Conservation (phyloP, 2,888 invertebrate species). For the Dasypolia templi region DNA sequence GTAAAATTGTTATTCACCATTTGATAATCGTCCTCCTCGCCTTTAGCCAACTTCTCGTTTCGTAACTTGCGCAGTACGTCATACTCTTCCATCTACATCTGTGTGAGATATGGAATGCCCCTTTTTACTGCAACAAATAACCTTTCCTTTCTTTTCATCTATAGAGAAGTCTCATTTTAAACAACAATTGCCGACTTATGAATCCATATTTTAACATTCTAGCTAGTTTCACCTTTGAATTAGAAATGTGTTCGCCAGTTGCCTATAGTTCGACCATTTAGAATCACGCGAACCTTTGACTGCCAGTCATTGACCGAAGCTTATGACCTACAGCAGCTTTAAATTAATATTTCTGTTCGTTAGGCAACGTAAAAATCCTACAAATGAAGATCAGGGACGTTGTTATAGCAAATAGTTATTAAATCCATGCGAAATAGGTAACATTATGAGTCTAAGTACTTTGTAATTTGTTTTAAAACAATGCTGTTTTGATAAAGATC, state of each 20-base stretch:
- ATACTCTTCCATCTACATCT: neutral
- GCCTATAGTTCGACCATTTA: neutral
- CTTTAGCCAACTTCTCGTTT: no score
- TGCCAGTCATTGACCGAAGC: slow-evolving; percentile 30
- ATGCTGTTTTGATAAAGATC: no score
- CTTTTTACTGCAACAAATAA: neutral
- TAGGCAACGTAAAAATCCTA: slow-evolving; percentile 11
- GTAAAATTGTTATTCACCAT: neutral
- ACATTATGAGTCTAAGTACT: neutral
- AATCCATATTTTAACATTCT: neutral
- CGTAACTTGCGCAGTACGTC: neutral
- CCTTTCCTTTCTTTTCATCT: neutral
- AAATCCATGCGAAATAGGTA: slow-evolving; percentile 1
- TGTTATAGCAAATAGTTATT: neutral
- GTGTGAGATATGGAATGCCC: neutral
- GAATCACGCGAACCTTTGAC: slow-evolving; percentile 13
- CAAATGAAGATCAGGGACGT: slow-evolving; percentile 16
- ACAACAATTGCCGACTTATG: neutral
- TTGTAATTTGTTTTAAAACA: neutral
- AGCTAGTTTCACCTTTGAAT: neutral
- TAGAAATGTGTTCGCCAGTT: slow-evolving; percentile 7
- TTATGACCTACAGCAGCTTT: slow-evolving; percentile 15
- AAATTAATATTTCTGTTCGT: slow-evolving; percentile 8
- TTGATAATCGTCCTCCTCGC: neutral
- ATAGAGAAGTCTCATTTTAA: neutral